phyloP scores from a whole-genome alignment of 2,113 vertebrate species.

The Platysteira castanea region DNA sequence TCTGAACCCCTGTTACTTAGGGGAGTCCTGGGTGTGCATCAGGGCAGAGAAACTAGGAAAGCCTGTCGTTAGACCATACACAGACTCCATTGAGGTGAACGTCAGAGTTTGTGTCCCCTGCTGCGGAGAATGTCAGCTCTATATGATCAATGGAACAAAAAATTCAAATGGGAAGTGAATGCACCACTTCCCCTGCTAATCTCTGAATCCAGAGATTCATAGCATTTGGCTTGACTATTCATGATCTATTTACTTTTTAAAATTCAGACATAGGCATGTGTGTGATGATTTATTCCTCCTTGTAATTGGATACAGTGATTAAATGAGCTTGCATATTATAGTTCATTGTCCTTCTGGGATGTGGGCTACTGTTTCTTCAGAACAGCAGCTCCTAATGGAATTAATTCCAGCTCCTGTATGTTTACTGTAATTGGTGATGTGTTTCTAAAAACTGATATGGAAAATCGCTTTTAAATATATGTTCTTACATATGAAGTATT shows the following conservation, averaged over 20 bases:
- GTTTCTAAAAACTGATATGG: background rate
- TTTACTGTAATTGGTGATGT: background rate
- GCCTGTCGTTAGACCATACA: background rate
- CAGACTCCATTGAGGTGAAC: background rate
- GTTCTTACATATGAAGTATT: background rate
- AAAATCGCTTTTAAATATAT: background rate
- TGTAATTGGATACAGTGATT: conserved; percentile 55
- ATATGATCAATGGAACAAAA: background rate
- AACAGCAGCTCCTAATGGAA: background rate
- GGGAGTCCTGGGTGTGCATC: background rate
- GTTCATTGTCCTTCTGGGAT: conserved; percentile 47
- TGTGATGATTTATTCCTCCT: conserved; percentile 41
- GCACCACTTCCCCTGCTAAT: background rate
- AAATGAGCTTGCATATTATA: conserved; percentile 38
- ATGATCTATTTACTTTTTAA: conserved; percentile 40
- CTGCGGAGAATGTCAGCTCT: background rate
- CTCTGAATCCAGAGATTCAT: background rate
- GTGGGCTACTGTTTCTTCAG: background rate
- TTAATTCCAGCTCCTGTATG: background rate
- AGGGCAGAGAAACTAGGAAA: background rate
- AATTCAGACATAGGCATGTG: conserved; percentile 15
- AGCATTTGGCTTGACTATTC: background rate
- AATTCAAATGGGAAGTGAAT: background rate
- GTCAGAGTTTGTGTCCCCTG: background rate
- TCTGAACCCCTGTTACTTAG: background rate